A percentile compares a stretch with the other conserved stretches of the same genome.
Evolutionary conservation across 2,797 vertebrate genomes (phyloP).

Genomic region (Phrynocephalus vlangalii): DNA sequence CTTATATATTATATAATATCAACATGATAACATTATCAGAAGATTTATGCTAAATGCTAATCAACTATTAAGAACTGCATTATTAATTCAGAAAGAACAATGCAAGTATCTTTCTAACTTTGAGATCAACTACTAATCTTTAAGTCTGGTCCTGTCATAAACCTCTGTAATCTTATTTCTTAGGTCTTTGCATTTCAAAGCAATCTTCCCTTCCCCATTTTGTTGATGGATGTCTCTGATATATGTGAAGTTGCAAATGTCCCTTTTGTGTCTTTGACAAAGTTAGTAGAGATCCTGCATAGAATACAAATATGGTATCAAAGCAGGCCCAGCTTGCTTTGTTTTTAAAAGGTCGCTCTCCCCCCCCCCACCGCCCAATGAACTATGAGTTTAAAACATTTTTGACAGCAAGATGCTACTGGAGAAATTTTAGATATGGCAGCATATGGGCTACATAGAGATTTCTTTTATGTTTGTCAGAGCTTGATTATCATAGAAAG

Average conservation of each 20-base stretch:
- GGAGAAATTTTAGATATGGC: constrained; percentile 26
- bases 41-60: neutral
- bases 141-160: neutral
- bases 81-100: neutral
- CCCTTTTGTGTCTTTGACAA: constrained; percentile 16
- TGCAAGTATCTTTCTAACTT: neutral
- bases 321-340: constrained; percentile 2
- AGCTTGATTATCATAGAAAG: neutral
- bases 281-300: neutral
- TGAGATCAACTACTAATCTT: neutral
- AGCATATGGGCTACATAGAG: neutral
- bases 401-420: constrained; percentile 6
- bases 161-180: neutral
- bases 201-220: neutral
- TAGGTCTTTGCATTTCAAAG: neutral
- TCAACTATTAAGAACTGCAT: neutral
- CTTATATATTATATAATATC: too few relatives aligned
- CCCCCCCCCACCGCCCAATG: neutral
- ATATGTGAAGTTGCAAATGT: neutral
- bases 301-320: neutral
- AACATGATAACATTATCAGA: too few relatives aligned
- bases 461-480: constrained; percentile 10
- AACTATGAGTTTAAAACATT: constrained; percentile 14
- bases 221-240: neutral
- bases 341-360: constrained; percentile 3